Evolutionary conservation across 1,140 invertebrate genomes (phyloP).

Genomic region (Zaprionus gabonicus): DNA sequence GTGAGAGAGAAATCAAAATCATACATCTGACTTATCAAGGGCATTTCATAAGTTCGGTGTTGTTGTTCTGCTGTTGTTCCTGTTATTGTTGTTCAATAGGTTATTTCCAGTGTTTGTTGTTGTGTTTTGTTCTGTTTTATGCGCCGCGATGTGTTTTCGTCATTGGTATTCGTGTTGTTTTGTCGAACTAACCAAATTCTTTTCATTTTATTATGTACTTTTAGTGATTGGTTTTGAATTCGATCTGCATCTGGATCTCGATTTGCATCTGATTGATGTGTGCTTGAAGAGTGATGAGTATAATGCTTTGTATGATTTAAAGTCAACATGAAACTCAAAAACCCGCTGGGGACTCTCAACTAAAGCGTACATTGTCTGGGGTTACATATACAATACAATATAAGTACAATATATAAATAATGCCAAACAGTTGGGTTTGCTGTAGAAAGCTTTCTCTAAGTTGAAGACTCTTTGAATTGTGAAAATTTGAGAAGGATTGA

Average conservation of each 20-base stretch:
- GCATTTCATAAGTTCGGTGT: slow-evolving; percentile 45
- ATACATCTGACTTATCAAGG: slow-evolving; percentile 53
- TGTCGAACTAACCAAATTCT: slow-evolving; percentile 31
- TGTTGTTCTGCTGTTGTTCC: slow-evolving; percentile 34
- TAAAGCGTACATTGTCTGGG: slow-evolving; percentile 34
- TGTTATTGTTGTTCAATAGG: slow-evolving; percentile 39
- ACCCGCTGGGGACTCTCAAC: slow-evolving; percentile 27
- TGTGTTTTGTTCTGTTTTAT: neutral
- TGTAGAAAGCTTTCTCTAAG: slow-evolving; percentile 40
- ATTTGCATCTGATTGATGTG: slow-evolving; percentile 63
- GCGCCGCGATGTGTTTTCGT: slow-evolving; percentile 13
- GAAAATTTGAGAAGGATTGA: slow-evolving; percentile 6
- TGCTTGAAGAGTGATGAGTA: slow-evolving; percentile 67
- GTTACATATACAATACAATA: slow-evolving; percentile 18
- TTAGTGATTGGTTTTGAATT: slow-evolving; percentile 49
- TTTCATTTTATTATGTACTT: slow-evolving; percentile 58
- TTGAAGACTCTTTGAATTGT: slow-evolving; percentile 15
- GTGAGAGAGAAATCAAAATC: slow-evolving; percentile 43
- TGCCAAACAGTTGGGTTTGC: slow-evolving; percentile 23
- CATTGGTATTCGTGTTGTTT: slow-evolving; percentile 9
- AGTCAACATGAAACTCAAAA: slow-evolving; percentile 55
- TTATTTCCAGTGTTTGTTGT: slow-evolving; percentile 12
- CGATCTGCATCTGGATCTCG: slow-evolving; percentile 36
- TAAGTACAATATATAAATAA: slow-evolving; percentile 40
- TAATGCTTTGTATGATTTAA: slow-evolving; percentile 69